phyloP scores from a whole-genome alignment of 2,113 vertebrate genomes.

The Myrmecobius fasciatus region DNA sequence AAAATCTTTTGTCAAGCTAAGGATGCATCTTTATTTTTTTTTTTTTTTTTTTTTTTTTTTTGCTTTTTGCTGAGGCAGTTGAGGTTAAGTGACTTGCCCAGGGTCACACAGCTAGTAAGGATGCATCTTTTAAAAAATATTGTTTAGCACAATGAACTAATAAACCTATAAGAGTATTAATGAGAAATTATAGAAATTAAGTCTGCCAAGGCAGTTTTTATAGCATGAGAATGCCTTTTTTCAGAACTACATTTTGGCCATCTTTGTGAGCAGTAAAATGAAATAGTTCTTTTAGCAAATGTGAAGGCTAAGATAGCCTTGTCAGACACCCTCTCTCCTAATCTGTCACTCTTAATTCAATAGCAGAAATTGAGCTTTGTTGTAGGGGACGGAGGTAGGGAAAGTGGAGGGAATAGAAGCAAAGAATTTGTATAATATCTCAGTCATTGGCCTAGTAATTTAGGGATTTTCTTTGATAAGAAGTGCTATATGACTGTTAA shows the following conservation, averaged over 20 bases:
- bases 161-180: constrained; percentile 4
- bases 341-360: neutral
- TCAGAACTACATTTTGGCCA: constrained; percentile 61
- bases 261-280: constrained; percentile 33
- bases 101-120: too few relatives aligned
- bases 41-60: too few relatives aligned
- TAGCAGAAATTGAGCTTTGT: constrained; percentile 5
- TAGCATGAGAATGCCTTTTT: constrained; percentile 69
- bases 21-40: constrained; percentile 53
- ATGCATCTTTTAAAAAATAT: constrained; percentile 20
- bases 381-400: neutral
- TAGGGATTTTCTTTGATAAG: neutral
- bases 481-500: constrained; percentile 42
- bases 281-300: constrained; percentile 40
- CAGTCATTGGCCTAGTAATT: constrained; percentile 15
- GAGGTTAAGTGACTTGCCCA: too few relatives aligned
- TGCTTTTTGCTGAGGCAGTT: too few relatives aligned
- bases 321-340: constrained; percentile 1
- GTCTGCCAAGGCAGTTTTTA: constrained; percentile 70
- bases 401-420: neutral
- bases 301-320: constrained; percentile 37
- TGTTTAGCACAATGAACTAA: neutral
- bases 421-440: neutral
- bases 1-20: constrained; percentile 55
- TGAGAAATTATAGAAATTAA: constrained; percentile 58